Percentiles rank a stretch among this genome's conserved stretches.
Conservation (phyloP, 1,140 invertebrate species). For the Halesus radiatus region DNA sequence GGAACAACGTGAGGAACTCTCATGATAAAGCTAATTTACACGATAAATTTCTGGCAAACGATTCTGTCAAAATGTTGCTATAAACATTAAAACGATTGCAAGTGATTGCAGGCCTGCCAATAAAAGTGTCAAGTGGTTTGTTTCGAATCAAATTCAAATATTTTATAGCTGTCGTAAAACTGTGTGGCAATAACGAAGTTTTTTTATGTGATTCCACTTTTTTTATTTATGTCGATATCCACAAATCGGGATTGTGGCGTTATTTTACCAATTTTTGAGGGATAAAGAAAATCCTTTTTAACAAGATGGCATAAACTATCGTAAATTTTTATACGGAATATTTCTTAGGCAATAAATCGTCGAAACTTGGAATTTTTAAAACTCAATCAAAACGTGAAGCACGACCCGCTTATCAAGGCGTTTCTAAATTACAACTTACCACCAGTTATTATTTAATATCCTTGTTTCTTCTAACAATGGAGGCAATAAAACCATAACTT, state of each 20-base stretch:
- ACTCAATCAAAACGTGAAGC: conserved; percentile 8
- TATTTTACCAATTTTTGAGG: too few relatives aligned
- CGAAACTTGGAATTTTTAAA: too few relatives aligned
- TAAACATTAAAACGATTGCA: neutral
- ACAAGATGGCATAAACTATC: too few relatives aligned
- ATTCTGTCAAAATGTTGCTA: neutral
- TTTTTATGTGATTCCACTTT: too few relatives aligned
- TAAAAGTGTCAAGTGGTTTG: neutral
- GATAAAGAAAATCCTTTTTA: too few relatives aligned
- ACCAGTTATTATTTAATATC: conserved; percentile 1
- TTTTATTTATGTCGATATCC: too few relatives aligned
- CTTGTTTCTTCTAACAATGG: conserved; percentile 22
- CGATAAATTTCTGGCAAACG: neutral
- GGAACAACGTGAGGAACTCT: conserved; percentile 26
- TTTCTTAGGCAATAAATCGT: too few relatives aligned
- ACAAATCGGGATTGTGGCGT: too few relatives aligned
- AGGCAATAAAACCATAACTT: neutral
- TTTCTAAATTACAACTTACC: conserved; percentile 13
- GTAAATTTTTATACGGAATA: too few relatives aligned
- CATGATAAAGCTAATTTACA: neutral
- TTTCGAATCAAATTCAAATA: conserved; percentile 19
- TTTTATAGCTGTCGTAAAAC: conserved; percentile 1
- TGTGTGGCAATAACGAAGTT: too few relatives aligned
- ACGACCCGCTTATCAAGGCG: conserved; percentile 11
- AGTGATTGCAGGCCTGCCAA: neutral